Conservation (phyloP, 2,888 invertebrate genomes). For the Drosophila flavopinicola region DNA sequence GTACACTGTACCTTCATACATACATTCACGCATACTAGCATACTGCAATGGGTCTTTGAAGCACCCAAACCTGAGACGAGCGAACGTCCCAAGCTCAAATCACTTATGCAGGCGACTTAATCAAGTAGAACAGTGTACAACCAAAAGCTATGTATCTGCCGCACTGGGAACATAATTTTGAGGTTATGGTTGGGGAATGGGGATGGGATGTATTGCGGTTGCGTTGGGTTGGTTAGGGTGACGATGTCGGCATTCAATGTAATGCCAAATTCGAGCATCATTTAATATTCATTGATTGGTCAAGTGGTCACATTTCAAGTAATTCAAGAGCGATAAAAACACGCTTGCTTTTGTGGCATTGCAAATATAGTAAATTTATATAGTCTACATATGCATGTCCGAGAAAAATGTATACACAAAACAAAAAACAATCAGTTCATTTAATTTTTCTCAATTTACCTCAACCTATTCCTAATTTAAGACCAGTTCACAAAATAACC, state of each 20-base stretch:
- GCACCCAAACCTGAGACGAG: slow-evolving; percentile 16
- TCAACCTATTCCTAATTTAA: no score
- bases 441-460: no score
- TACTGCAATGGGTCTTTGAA: not conserved
- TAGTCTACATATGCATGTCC: not conserved
- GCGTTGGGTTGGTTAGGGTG: slow-evolving; percentile 3
- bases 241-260: slow-evolving; percentile 16
- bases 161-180: slow-evolving; percentile 49
- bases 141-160: slow-evolving; percentile 20
- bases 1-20: no score
- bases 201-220: no score
- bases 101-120: slow-evolving; percentile 28
- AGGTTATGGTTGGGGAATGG: slow-evolving; percentile 11
- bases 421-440: not conserved
- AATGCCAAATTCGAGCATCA: slow-evolving; percentile 38
- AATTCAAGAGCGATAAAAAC: slow-evolving; percentile 52
- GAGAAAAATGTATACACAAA: not conserved
- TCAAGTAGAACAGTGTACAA: slow-evolving; percentile 10
- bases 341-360: slow-evolving; percentile 4
- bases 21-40: not conserved
- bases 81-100: slow-evolving; percentile 5
- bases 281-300: slow-evolving; percentile 71
- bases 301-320: slow-evolving; percentile 68
- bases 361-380: not conserved
- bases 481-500: no score